Evolutionary conservation across 2,113 vertebrate genomes (phyloP).

Genomic region (Peromyscus californicus): DNA sequence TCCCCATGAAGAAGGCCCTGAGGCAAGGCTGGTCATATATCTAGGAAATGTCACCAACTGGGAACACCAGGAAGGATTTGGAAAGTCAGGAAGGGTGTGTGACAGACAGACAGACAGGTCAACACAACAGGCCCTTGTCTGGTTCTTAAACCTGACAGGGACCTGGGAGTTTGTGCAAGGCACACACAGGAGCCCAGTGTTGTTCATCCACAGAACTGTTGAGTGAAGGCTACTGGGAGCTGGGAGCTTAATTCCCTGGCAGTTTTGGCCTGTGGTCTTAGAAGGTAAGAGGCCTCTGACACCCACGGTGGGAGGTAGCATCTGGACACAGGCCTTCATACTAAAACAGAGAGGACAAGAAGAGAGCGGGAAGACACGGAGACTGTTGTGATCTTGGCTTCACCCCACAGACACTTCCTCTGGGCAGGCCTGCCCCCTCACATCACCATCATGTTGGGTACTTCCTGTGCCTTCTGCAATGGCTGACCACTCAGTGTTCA

Average conservation of each 20-base stretch:
- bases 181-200: fast-evolving
- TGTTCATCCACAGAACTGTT: neutral
- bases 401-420: neutral
- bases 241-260: neutral
- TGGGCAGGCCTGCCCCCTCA: neutral
- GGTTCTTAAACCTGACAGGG: neutral
- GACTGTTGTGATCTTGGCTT: neutral
- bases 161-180: neutral
- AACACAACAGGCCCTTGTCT: neutral
- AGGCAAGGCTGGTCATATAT: neutral
- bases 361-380: neutral
- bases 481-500: neutral
- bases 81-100: neutral
- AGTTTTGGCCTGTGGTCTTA: neutral
- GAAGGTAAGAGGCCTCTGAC: neutral
- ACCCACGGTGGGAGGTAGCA: neutral
- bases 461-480: neutral
- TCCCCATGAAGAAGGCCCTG: neutral
- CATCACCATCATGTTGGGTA: too few relatives aligned
- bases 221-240: neutral
- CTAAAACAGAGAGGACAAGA: too few relatives aligned
- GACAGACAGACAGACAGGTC: fast-evolving
- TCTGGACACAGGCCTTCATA: fast-evolving
- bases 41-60: neutral
- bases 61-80: neutral